phyloP scores from a whole-genome alignment of 1,140 invertebrate species.

The Drosophila oshimai region DNA sequence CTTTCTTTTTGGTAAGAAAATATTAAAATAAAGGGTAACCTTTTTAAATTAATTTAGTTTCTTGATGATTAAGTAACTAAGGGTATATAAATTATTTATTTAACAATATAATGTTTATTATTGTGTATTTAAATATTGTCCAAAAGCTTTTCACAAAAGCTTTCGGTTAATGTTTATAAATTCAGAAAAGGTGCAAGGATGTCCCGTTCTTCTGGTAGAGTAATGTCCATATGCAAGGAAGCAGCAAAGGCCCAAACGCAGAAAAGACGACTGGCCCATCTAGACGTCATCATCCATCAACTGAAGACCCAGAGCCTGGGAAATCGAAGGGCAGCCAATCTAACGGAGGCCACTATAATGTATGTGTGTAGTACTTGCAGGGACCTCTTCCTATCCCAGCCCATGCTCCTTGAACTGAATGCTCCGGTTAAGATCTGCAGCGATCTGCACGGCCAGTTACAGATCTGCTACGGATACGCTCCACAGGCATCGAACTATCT shows the following conservation, averaged over 20 bases:
- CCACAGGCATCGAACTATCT: constrained; percentile 24
- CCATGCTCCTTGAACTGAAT: constrained; percentile 33
- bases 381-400: constrained; percentile 20
- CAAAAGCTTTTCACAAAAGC: too few relatives aligned
- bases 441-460: constrained; percentile 31
- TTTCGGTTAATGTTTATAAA: too few relatives aligned
- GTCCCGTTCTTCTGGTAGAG: neutral
- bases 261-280: neutral
- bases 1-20: neutral
- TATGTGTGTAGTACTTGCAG: neutral
- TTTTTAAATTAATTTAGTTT: too few relatives aligned
- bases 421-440: constrained; percentile 40
- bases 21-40: too few relatives aligned
- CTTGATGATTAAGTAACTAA: too few relatives aligned
- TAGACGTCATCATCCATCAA: constrained; percentile 6
- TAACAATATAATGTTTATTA: too few relatives aligned
- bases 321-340: neutral
- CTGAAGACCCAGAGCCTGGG: neutral
- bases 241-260: neutral
- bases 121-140: too few relatives aligned
- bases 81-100: too few relatives aligned
- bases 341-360: neutral
- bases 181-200: neutral
- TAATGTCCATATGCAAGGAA: neutral
- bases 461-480: constrained; percentile 25